Percentiles rank a stretch among this genome's conserved stretches.
Conservation (phyloP, 64 coral and sea anemone genomes). For the Hydrozoanthus tunicans region DNA sequence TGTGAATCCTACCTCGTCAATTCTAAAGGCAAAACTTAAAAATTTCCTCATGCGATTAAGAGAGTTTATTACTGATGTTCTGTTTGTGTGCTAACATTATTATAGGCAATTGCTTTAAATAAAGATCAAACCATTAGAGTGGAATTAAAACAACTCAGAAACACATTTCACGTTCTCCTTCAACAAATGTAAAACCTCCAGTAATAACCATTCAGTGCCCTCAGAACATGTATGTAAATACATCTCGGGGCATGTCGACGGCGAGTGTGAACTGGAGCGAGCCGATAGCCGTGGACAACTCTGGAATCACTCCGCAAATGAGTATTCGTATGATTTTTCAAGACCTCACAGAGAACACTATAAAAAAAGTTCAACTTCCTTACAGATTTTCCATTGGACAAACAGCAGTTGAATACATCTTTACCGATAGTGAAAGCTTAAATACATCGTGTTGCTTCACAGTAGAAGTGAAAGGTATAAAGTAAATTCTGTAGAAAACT, state of each 20-base stretch:
- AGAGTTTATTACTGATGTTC: no score
- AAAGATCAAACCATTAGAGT: background rate
- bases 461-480: no score
- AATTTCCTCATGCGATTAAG: no score
- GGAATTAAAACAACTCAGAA: background rate
- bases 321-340: background rate
- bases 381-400: no score
- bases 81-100: no score
- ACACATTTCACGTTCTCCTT: background rate
- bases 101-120: no score
- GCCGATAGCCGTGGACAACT: conserved; percentile 5
- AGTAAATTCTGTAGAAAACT: no score
- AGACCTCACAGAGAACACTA: background rate
- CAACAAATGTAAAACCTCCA: conserved; percentile 15
- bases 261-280: conserved; percentile 10
- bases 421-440: no score
- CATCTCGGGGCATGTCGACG: background rate
- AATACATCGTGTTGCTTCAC: background rate
- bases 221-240: background rate
- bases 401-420: no score
- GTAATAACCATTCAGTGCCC: background rate
- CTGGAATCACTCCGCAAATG: background rate
- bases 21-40: no score
- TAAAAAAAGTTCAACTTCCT: no score
- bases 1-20: no score